Percentiles rank a stretch among this genome's conserved stretches.
Conservation (phyloP, 2,888 invertebrate species). For the Aleiodes alternator region DNA sequence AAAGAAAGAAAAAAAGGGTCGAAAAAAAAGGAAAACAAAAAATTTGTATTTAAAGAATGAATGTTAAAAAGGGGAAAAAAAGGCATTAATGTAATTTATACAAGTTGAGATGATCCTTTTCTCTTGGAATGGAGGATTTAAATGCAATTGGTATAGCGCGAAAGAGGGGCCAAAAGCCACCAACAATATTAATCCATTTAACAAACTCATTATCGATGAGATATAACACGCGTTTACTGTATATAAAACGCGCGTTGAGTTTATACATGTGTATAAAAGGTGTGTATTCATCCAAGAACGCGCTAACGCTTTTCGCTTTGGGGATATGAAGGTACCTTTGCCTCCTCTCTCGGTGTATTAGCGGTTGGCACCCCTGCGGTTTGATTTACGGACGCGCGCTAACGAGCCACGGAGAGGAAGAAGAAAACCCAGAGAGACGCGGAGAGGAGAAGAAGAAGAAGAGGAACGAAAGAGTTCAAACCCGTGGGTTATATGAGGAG, state of each 20-base stretch:
- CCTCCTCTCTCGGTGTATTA: conserved; percentile 65
- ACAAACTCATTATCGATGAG: conserved; percentile 74
- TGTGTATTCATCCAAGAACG: conserved; percentile 43
- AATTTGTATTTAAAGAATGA: not conserved
- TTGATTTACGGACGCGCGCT: conserved; percentile 73
- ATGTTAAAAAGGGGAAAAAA: not conserved
- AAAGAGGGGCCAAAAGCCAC: conserved; percentile 46
- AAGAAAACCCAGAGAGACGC: no score
- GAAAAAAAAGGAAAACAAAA: not conserved
- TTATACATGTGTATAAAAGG: conserved; percentile 51
- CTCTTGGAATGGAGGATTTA: conserved; percentile 10
- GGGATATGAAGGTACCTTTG: conserved; percentile 19
- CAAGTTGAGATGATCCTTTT: not conserved
- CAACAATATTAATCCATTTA: conserved; percentile 72
- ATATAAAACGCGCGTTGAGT: conserved; percentile 53
- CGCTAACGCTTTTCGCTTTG: conserved; percentile 42
- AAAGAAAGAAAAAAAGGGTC: not conserved
- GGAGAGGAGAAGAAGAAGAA: conserved; percentile 39
- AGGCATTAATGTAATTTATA: conserved; percentile 12
- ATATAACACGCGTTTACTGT: conserved; percentile 72
- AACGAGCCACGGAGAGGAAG: conserved; percentile 66
- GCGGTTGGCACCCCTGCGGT: conserved; percentile 74
- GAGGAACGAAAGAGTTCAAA: conserved; percentile 41
- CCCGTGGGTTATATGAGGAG: conserved; percentile 30
- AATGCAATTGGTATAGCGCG: conserved; percentile 16